These are phyloP conservation scores for Deilephila elpenor DNA, from an alignment of 2,888 invertebrate species.

Conservation along the genomic window DNA sequence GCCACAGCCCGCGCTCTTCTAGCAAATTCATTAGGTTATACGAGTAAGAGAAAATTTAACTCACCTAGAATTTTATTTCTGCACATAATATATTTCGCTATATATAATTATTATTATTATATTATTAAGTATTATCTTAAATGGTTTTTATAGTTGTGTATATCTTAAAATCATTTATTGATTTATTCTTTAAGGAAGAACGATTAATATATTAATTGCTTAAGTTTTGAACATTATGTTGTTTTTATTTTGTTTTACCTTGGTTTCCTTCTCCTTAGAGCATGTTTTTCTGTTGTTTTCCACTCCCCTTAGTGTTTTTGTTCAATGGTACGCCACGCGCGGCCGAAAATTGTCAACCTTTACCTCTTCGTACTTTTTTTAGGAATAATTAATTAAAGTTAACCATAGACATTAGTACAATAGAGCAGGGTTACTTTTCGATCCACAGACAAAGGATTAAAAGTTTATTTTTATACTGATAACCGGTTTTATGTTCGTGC, in stretches of 20 bases:
- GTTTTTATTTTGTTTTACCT: slow-evolving; percentile 76
- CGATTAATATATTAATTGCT: slow-evolving; percentile 85
- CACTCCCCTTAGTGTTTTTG: slow-evolving; percentile 59
- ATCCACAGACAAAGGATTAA: slow-evolving; percentile 82
- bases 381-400: slow-evolving; percentile 83
- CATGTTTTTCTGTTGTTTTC: slow-evolving; percentile 58
- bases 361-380: slow-evolving; percentile 82
- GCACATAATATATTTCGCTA: slow-evolving; percentile 85
- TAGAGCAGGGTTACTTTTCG: slow-evolving; percentile 85
- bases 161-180: slow-evolving; percentile 84
- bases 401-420: slow-evolving; percentile 84
- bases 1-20: slow-evolving; percentile 71
- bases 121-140: slow-evolving; percentile 85
- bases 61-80: slow-evolving; percentile 85
- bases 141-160: slow-evolving; percentile 85
- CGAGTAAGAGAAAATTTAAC: slow-evolving; percentile 84
- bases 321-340: slow-evolving; percentile 63
- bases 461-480: slow-evolving; percentile 83
- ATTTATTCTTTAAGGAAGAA: slow-evolving; percentile 83
- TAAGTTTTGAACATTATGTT: slow-evolving; percentile 82
- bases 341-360: slow-evolving; percentile 80
- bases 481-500: slow-evolving; percentile 82
- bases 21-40: slow-evolving; percentile 83
- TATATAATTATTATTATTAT: slow-evolving; percentile 85
- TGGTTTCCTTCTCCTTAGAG: slow-evolving; percentile 67